phyloP scores from a whole-genome alignment of 2,888 invertebrate genomes.

The Athrips mouffetella region DNA sequence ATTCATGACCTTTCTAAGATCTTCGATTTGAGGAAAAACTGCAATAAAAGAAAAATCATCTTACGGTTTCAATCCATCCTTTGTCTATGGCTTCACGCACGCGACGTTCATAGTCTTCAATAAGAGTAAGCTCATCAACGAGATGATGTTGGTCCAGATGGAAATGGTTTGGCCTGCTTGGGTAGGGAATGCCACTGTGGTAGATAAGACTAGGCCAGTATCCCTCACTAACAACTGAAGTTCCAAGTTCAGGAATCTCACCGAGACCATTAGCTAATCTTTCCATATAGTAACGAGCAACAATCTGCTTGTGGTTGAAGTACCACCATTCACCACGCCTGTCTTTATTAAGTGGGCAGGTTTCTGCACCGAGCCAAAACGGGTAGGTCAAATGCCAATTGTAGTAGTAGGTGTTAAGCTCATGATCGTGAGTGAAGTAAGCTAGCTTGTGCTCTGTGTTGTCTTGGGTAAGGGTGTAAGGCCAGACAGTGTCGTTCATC shows the following conservation, averaged over 20 bases:
- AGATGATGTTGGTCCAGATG: constrained; percentile 67
- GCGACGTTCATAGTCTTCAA: constrained; percentile 75
- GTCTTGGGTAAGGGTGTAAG: constrained; percentile 71
- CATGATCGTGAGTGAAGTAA: constrained; percentile 86
- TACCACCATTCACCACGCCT: constrained; percentile 82
- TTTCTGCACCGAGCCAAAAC: constrained; percentile 79
- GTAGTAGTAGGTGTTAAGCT: constrained; percentile 82
- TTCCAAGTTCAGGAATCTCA: constrained; percentile 80
- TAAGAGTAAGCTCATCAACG: constrained; percentile 57
- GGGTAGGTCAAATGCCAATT: constrained; percentile 80
- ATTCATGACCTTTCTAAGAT: too few species aligned
- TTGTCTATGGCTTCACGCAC: constrained; percentile 79
- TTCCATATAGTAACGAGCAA: constrained; percentile 86
- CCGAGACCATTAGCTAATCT: constrained; percentile 83
- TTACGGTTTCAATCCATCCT: constrained; percentile 69
- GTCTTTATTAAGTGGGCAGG: constrained; percentile 72
- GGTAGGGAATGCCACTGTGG: constrained; percentile 82
- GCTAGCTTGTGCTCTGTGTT: constrained; percentile 76
- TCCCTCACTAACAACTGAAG: constrained; percentile 76
- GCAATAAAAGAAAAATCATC: constrained; percentile 26
- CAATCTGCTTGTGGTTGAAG: constrained; percentile 81
- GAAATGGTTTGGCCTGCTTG: constrained; percentile 79
- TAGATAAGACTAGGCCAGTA: constrained; percentile 81
- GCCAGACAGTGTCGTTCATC: constrained; percentile 80
- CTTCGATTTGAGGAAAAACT: too few species aligned